Percentiles rank a stretch among this genome's conserved stretches.
phyloP scores from a whole-genome alignment of 1,140 invertebrate species.

The Cyphomyrmex costatus region DNA sequence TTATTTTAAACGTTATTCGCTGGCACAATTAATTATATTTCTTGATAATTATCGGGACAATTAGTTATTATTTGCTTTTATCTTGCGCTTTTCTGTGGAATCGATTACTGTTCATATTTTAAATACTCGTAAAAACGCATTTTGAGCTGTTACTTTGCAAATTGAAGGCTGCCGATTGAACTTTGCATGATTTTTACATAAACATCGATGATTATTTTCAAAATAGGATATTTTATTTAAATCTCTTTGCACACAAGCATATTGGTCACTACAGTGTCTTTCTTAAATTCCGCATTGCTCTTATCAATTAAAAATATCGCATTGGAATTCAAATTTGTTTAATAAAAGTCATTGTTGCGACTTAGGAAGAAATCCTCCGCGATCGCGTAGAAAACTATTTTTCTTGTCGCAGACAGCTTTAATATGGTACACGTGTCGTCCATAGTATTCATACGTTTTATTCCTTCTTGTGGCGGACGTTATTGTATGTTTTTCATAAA shows the following conservation, averaged over 20 bases:
- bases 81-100: slow-evolving; percentile 21
- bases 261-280: background rate
- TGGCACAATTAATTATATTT: slow-evolving; percentile 82
- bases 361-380: background rate
- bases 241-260: background rate
- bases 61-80: slow-evolving; percentile 71
- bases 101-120: slow-evolving; percentile 39
- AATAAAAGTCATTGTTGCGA: slow-evolving; percentile 41
- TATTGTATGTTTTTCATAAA: slow-evolving; percentile 59
- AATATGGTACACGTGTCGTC: slow-evolving; percentile 58
- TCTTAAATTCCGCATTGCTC: background rate
- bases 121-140: slow-evolving; percentile 23
- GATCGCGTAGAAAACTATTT: slow-evolving; percentile 64
- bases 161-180: slow-evolving; percentile 17
- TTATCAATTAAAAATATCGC: too few relatives aligned
- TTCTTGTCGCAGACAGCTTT: slow-evolving; percentile 67
- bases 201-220: background rate
- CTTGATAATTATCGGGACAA: slow-evolving; percentile 82
- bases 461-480: slow-evolving; percentile 45
- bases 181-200: background rate
- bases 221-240: background rate
- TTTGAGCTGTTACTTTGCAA: background rate
- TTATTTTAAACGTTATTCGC: slow-evolving; percentile 41
- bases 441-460: slow-evolving; percentile 67
- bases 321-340: slow-evolving; percentile 45